Base-by-base conservation (phyloP, 2,888 invertebrate genomes). In the Geophilus truncorum region DNA sequence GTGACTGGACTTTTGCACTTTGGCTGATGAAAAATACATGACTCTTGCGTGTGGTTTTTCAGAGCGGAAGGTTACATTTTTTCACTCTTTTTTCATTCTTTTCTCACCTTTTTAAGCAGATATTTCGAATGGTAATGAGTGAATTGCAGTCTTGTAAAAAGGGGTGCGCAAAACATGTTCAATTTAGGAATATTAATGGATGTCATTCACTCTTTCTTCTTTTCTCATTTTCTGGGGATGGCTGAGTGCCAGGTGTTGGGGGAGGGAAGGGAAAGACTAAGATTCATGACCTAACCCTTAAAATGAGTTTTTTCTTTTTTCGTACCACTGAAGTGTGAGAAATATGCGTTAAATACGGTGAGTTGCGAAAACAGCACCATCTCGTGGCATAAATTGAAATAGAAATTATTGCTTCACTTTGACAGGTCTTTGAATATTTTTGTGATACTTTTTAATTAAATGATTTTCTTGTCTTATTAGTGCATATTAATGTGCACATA, bases 171-270 rank as follows among this genome's bases (percentile, higher is more conserved):
- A 51, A 57, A 18, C 7, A 23, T 21, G 23, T 57, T 57, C 57
- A 57, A 57, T 57, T 57, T 57, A 23, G 57, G 57, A 57, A 57
- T 57, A 57, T 57, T 57, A 62, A 57, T 57, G 57, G 23, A n/a
- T 57, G 57, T 18, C 57, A 57, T 18, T 57, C 36, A 40, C 36
- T 57, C 57, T 57, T 57, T 57, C 23, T 57, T 57, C 57, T 57
- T 21, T 57, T 57, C 57, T 57, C 57, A 57, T 57, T 57, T 57
- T 21, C 57, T 57, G 18, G 1, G 10, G 57, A 21, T 18, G 57
- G 57, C 57, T 7, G 57, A 57, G 18, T 57, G 57, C 57, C 57
- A 57, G 57, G 57, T 57, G 57, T 57, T 57, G 36, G 36, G 15
- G 36, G 15, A 12, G 36, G 36, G n/a, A n/a, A n/a, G n/a, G n/a